Evolutionary conservation across 1,140 invertebrate genomes (phyloP).

Genomic region (Lepidurus arcticus): DNA sequence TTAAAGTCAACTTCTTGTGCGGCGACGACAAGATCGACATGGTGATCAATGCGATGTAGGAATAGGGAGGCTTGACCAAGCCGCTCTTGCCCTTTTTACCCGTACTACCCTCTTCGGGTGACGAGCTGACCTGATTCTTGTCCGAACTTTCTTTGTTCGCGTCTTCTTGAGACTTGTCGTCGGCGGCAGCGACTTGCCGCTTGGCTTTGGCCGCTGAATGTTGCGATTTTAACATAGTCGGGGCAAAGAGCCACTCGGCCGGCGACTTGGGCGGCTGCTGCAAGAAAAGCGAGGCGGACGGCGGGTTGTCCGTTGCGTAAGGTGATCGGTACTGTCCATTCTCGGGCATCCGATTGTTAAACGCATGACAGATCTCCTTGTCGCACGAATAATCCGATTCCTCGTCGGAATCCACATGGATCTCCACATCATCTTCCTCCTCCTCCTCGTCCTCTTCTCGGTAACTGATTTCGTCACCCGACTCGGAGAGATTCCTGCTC

Average conservation of each 20-base stretch:
- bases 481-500: not conserved
- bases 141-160: not conserved
- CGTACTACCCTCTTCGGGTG: not conserved
- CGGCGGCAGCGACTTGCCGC: not conserved
- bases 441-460: constrained; percentile 35
- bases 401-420: constrained; percentile 41
- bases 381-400: constrained; percentile 31
- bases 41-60: constrained; percentile 95
- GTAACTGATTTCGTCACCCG: constrained; percentile 26
- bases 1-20: constrained; percentile 90
- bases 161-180: not conserved
- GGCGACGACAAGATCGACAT: constrained; percentile 98
- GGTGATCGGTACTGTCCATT: not conserved
- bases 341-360: not conserved
- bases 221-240: not conserved
- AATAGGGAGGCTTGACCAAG: constrained; percentile 90
- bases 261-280: constrained; percentile 13
- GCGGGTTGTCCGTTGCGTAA: not conserved
- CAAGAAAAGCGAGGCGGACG: not conserved
- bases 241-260: constrained; percentile 25
- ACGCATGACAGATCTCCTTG: constrained; percentile 2
- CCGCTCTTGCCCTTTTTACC: constrained; percentile 43
- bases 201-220: not conserved
- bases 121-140: constrained; percentile 4
- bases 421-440: constrained; percentile 36